Base-by-base conservation (phyloP, 2,888 invertebrate species). In the Clusia tigrina region DNA sequence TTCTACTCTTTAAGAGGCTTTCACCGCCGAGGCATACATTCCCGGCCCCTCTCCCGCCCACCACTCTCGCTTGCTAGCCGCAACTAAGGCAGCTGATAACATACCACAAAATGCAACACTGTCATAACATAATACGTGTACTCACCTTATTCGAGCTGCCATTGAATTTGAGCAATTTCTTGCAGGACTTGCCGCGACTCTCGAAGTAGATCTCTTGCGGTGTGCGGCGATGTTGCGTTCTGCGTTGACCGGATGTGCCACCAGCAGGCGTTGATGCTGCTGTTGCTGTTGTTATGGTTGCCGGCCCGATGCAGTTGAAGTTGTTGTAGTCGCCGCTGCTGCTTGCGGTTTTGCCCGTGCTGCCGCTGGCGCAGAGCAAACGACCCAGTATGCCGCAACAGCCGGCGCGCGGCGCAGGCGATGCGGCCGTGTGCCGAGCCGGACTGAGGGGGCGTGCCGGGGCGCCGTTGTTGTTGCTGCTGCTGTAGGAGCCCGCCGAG, bases 121-220 rank as follows among this genome's bases (percentile, higher is more conserved):
- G 32, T 12, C 32, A 12, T 12, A 32, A 32, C 12, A 32, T 12
- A 32, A 9, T 12, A 32, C 12, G 32, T 12, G 48, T n/a, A n/a
- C 84, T 86, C 79, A 91, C 91, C 89, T 92, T 92, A 84, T 91
- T 92, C 57, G 92, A 91, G 79, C 89, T 90, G 72, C 93, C 92
- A 84, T 92, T 92, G 86, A 91, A 91, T 80, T 90, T 87, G 62
- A 93, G 88, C 71, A 93, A 86, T 84, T 92, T 93, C 78, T 90
- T 89, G 84, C 92, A 92, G 83, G 91, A 92, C 81, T 92, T 91
- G 68, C 93, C 93, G 68, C 91, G 88, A 74, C 90, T 92, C 84
- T 93, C 93, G 75, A 89, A 89, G 80, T 90, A 90, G 81, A 89
- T 89, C 85, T 89, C 86, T 82, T 89, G 89, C 32, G 84, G 83